Evolutionary conservation across 2,888 invertebrate species (phyloP), one percentile per base, ranked within the genome.

Genomic region (Torymus aiolomorphi): DNA sequence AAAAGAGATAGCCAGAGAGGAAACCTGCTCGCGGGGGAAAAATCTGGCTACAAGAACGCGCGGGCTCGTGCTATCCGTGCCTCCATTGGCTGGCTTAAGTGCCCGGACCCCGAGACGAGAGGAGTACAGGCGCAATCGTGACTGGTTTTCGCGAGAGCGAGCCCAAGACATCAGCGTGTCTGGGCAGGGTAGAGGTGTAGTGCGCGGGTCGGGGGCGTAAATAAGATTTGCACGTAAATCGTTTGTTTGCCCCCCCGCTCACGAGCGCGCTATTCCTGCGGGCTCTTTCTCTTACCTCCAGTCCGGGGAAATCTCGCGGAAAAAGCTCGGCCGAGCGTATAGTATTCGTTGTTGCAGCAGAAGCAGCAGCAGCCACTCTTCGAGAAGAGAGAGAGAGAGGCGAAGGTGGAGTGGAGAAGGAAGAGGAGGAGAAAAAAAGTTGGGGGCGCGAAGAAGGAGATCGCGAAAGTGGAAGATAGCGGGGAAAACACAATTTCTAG

Each of bases 221-320:
- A 83, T 84, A 83, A 85, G 84, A 85, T 85, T 85, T 84, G 83
- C 84, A 85, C 83, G 83, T 83, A 85, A 85, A 84, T 84, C 84
- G 83, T 84, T 83, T 84, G 83, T 84, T 83, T 83, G 83, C 82
- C 76, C 70, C 79, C n/a, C 69, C 73, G 54, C 73, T 66, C 70
- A 52, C 14, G 52, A 57, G 18, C 78, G 61, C 42, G 31, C 59
- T 5, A 54, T 42, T 61, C 57, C 51, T 59, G 11, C 20, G 42
- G 3, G 18, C 49, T 12, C 24, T 63, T 24, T 71, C 56, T 16
- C n/a, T 20, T 24, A 24, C 2, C 2, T n/a, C 13, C 67, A 66
- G 73, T 63, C 31, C 65, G 67, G 71, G 65, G 73, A 80, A 77
- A 82, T 77, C 75, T 74, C 51, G 66, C 75, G 80, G 71, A 71